phyloP scores from a whole-genome alignment of 2,113 vertebrate genomes.

The Heteronetta atricapilla region DNA sequence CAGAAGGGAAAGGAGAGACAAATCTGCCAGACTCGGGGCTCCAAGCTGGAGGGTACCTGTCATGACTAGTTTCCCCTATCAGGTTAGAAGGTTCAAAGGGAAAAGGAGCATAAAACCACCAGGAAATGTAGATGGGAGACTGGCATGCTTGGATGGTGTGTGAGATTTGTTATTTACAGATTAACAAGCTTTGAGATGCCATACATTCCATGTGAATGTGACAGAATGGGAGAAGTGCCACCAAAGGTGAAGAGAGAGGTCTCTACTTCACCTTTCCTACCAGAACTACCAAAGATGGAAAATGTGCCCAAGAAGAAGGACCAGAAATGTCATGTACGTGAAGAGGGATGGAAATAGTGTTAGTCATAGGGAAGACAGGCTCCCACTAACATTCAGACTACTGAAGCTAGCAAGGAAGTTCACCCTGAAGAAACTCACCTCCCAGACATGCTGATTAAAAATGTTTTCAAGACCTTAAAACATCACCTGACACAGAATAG shows the following conservation, averaged over 20 bases:
- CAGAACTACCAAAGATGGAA: not conserved
- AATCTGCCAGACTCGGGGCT: not conserved
- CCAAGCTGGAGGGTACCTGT: not conserved
- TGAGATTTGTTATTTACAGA: not conserved
- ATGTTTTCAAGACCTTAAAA: not conserved
- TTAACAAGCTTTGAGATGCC: not conserved
- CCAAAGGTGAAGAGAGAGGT: not conserved
- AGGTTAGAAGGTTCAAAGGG: not conserved
- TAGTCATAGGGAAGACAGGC: not conserved
- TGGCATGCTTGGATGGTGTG: rapidly evolving
- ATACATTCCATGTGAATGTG: not conserved
- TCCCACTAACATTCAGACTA: not conserved
- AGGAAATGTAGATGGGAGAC: not conserved
- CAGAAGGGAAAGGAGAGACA: not conserved
- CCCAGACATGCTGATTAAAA: not conserved
- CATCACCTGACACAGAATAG: not conserved
- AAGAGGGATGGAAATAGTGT: not conserved
- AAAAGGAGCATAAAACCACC: not conserved
- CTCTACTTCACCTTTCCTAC: not conserved
- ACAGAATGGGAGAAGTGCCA: not conserved
- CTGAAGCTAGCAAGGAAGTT: not conserved
- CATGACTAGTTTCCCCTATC: not conserved
- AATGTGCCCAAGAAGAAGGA: not conserved
- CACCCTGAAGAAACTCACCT: not conserved
- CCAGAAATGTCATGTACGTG: not conserved